A percentile compares a stretch with the other conserved stretches of the same genome.
These are phyloP conservation scores for Syngnathoides biaculeatus DNA, from an alignment of 2,113 vertebrate species.

Conservation along the genomic window DNA sequence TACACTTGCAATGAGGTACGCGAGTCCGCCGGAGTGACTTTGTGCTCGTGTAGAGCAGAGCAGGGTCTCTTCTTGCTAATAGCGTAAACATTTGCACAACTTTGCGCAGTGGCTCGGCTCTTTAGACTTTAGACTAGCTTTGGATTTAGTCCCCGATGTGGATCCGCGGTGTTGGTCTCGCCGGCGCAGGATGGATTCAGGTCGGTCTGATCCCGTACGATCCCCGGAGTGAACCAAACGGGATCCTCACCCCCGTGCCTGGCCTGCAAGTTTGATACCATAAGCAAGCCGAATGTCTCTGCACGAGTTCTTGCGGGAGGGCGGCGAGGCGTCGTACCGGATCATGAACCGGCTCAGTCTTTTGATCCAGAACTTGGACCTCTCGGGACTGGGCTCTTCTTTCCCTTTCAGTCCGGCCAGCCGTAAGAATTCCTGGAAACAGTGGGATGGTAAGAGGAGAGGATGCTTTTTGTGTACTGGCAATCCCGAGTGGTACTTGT, in stretches of 20 bases:
- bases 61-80: slow-evolving; percentile 31
- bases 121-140: slow-evolving; percentile 16
- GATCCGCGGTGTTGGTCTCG: slow-evolving; percentile 35
- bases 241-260: slow-evolving; percentile 25
- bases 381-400: slow-evolving; percentile 64
- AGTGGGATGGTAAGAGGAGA: slow-evolving; percentile 65
- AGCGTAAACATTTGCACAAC: slow-evolving; percentile 32
- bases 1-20: slow-evolving; percentile 22
- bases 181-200: slow-evolving; percentile 17
- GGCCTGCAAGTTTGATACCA: slow-evolving; percentile 34
- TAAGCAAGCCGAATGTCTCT: slow-evolving; percentile 66
- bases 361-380: slow-evolving; percentile 71
- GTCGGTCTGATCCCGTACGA: slow-evolving; percentile 18
- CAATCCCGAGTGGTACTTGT: not conserved
- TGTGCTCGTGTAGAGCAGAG: slow-evolving; percentile 18
- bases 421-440: slow-evolving; percentile 67
- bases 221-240: not conserved
- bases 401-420: slow-evolving; percentile 58
- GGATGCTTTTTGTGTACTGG: slow-evolving; percentile 3
- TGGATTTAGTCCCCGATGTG: slow-evolving; percentile 31
- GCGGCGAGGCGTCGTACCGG: slow-evolving; percentile 66
- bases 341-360: slow-evolving; percentile 69
- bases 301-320: slow-evolving; percentile 71
- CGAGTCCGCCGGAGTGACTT: slow-evolving; percentile 10
- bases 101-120: slow-evolving; percentile 56